Percentiles rank a stretch among this genome's conserved stretches.
Evolutionary conservation across 1,140 invertebrate genomes (phyloP).

Genomic region (Drusus annulatus): DNA sequence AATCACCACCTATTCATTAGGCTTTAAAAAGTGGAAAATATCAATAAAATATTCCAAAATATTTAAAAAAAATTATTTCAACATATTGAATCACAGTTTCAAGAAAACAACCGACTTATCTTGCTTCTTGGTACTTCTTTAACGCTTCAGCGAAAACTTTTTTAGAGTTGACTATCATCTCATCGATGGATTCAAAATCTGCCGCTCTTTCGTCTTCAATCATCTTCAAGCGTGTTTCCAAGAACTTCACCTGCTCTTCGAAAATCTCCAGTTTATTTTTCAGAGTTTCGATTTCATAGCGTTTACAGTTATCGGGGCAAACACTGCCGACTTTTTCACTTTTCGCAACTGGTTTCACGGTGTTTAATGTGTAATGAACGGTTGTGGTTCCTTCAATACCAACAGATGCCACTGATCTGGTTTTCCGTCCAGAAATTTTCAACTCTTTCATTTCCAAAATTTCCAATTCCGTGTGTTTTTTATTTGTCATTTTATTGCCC

Average conservation of each 20-base stretch:
- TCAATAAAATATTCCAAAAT: too few relatives aligned
- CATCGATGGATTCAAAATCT: constrained; percentile 39
- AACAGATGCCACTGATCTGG: constrained; percentile 6
- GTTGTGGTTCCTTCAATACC: background rate
- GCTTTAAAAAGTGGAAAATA: too few relatives aligned
- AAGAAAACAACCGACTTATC: background rate
- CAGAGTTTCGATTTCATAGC: constrained; percentile 23
- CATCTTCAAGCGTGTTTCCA: constrained; percentile 25
- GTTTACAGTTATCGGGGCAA: constrained; percentile 19
- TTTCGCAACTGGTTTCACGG: background rate
- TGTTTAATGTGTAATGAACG: background rate
- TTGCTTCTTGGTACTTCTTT: constrained; percentile 33
- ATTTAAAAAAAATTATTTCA: too few relatives aligned
- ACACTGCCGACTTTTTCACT: background rate
- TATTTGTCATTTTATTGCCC: constrained; percentile 3
- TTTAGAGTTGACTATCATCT: constrained; percentile 40
- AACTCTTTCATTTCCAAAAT: background rate
- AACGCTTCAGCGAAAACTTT: constrained; percentile 36
- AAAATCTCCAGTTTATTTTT: constrained; percentile 42
- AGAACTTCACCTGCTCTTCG: constrained; percentile 38
- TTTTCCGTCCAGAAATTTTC: constrained; percentile 4
- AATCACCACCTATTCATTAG: too few relatives aligned
- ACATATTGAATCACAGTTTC: too few relatives aligned
- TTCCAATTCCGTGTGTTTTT: constrained; percentile 4
- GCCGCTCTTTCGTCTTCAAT: constrained; percentile 31